These are phyloP conservation scores for Parascotia fuliginaria DNA, from an alignment of 2,888 invertebrate species.

Conservation along the genomic window DNA sequence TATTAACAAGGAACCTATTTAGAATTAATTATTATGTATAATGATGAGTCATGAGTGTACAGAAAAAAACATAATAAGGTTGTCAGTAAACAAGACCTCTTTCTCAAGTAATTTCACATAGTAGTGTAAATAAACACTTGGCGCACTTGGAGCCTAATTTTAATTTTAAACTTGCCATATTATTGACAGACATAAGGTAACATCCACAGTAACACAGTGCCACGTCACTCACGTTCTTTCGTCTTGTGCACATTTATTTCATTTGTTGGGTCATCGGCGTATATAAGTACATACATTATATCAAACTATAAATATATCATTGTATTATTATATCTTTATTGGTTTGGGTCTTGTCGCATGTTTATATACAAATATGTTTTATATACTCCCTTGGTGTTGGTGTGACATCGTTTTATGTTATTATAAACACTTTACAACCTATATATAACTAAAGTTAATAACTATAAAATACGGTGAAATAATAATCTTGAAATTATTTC, in stretches of 20 bases:
- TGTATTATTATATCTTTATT: conserved; percentile 16
- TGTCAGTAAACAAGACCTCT: too few species aligned
- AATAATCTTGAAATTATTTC: neutral
- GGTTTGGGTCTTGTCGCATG: conserved; percentile 56
- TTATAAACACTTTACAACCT: conserved; percentile 53
- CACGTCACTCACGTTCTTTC: conserved; percentile 51
- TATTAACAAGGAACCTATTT: too few species aligned
- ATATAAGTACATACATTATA: conserved; percentile 52
- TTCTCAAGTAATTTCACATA: too few species aligned
- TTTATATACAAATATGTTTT: conserved; percentile 47
- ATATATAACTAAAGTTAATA: conserved; percentile 19
- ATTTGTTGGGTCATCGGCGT: conserved; percentile 59
- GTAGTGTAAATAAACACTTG: too few species aligned
- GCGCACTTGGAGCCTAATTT: too few species aligned
- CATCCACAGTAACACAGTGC: conserved; percentile 47
- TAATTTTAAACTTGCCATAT: too few species aligned
- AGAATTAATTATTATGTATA: too few species aligned
- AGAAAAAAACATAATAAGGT: too few species aligned
- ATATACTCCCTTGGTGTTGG: conserved; percentile 72
- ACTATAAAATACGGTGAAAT: conserved; percentile 2
- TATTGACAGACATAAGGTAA: neutral
- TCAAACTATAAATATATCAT: conserved; percentile 58
- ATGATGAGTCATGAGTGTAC: too few species aligned
- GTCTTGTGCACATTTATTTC: conserved; percentile 73
- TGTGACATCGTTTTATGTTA: conserved; percentile 74